phyloP scores from a whole-genome alignment of 1,140 invertebrate species.

The Andrena cerasifolii region DNA sequence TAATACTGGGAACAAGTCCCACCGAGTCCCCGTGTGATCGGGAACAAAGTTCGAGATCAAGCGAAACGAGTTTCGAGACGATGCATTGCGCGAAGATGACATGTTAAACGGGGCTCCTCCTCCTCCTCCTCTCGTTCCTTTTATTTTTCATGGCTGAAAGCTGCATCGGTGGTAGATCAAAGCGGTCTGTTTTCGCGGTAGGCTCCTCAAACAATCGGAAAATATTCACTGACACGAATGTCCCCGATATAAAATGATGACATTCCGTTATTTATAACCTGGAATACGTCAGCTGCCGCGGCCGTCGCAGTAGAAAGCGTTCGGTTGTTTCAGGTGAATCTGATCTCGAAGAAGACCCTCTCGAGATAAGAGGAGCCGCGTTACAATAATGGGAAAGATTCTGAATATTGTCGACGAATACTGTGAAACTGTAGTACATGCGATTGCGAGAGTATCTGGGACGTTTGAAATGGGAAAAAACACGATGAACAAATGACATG shows the following conservation, averaged over 20 bases:
- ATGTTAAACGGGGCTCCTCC: not conserved
- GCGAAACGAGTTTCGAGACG: not conserved
- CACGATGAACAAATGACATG: too few species aligned
- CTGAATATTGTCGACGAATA: too few species aligned
- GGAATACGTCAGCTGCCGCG: slow-evolving; percentile 18
- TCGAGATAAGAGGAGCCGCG: slow-evolving; percentile 3
- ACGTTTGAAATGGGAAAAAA: too few species aligned
- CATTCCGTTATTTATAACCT: slow-evolving; percentile 45
- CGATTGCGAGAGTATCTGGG: too few species aligned
- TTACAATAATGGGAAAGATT: not conserved
- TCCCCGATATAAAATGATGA: slow-evolving; percentile 43
- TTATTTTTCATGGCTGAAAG: slow-evolving; percentile 16
- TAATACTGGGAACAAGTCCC: too few species aligned
- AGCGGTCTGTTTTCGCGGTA: not conserved
- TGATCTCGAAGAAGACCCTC: not conserved
- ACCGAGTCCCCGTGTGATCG: too few species aligned
- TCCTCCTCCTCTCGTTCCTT: not conserved
- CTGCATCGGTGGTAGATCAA: slow-evolving; percentile 38
- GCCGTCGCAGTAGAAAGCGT: slow-evolving; percentile 11
- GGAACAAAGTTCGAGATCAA: slow-evolving; percentile 6
- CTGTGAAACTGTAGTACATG: too few species aligned
- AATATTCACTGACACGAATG: slow-evolving; percentile 1
- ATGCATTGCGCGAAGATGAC: too few species aligned
- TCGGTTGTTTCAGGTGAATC: slow-evolving; percentile 23
- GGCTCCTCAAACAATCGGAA: slow-evolving; percentile 25